A percentile compares a stretch with the other conserved stretches of the same genome.
These are phyloP conservation scores for Trachurus trachurus DNA, from an alignment of 2,797 vertebrate species.

Conservation along the genomic window DNA sequence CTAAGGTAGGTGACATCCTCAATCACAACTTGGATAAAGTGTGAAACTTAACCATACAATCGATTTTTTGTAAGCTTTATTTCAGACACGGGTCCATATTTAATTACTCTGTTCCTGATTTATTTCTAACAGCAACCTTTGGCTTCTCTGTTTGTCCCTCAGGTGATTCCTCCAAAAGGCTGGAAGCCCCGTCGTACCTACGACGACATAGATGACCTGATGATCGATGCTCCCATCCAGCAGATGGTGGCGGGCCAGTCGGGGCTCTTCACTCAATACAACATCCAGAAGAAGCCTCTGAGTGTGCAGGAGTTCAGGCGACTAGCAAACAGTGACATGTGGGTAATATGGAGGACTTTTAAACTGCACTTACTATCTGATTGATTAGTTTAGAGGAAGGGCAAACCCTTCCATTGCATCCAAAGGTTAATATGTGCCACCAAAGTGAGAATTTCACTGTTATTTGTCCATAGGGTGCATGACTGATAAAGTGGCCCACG, in stretches of 20 bases:
- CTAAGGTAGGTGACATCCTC: slow-evolving; percentile 88
- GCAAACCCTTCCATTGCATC: neutral
- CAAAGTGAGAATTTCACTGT: neutral
- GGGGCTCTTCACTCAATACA: slow-evolving; percentile 96
- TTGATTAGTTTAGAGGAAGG: neutral
- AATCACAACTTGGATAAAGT: neutral
- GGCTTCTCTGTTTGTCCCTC: slow-evolving; percentile 25
- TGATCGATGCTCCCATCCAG: slow-evolving; percentile 97
- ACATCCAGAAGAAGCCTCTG: slow-evolving; percentile 96
- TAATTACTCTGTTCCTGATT: neutral
- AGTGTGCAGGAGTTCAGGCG: slow-evolving; percentile 95
- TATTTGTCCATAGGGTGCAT: neutral
- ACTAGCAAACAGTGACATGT: slow-evolving; percentile 97
- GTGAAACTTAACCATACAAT: too few relatives aligned
- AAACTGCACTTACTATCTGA: neutral
- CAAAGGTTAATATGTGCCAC: neutral
- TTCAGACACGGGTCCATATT: too few relatives aligned
- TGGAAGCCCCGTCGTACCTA: slow-evolving; percentile 97
- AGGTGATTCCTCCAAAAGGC: slow-evolving; percentile 94
- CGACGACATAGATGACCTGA: slow-evolving; percentile 94
- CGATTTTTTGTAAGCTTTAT: too few relatives aligned
- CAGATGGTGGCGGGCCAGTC: slow-evolving; percentile 97
- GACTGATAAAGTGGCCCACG: neutral
- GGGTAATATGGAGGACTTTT: slow-evolving; percentile 59
- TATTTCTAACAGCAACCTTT: neutral